phyloP scores from a whole-genome alignment of 2,797 vertebrate species.

The Sphenopsis melanotis region DNA sequence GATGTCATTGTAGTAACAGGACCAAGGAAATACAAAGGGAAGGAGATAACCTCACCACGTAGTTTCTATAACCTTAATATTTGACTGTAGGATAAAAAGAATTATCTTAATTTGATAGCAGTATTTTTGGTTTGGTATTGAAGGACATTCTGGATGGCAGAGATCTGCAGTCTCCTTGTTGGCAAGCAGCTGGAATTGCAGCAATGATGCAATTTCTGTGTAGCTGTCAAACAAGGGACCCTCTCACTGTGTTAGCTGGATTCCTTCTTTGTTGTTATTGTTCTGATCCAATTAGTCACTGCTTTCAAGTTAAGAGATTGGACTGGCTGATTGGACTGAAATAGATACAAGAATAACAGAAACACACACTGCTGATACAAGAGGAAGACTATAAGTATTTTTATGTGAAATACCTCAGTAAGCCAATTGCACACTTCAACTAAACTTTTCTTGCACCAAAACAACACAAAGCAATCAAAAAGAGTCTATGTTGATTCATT shows the following conservation, averaged over 20 bases:
- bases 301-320: neutral
- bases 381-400: neutral
- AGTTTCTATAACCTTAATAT: neutral
- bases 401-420: neutral
- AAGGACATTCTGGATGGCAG: neutral
- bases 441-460: neutral
- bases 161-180: neutral
- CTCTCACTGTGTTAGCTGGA: constrained; percentile 31
- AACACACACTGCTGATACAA: neutral
- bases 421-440: neutral
- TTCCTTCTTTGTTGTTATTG: constrained; percentile 31
- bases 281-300: constrained; percentile 46
- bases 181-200: constrained; percentile 22
- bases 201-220: constrained; percentile 36
- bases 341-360: neutral
- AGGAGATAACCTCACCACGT: neutral
- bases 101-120: neutral
- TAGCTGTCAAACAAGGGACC: constrained; percentile 50
- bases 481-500: neutral
- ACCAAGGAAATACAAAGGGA: neutral
- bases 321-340: neutral
- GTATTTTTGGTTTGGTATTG: neutral
- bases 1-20: neutral
- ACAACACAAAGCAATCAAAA: neutral
- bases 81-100: neutral